Conservation (phyloP, 2,797 vertebrate species). For the Paratrypauchen microcephalus region DNA sequence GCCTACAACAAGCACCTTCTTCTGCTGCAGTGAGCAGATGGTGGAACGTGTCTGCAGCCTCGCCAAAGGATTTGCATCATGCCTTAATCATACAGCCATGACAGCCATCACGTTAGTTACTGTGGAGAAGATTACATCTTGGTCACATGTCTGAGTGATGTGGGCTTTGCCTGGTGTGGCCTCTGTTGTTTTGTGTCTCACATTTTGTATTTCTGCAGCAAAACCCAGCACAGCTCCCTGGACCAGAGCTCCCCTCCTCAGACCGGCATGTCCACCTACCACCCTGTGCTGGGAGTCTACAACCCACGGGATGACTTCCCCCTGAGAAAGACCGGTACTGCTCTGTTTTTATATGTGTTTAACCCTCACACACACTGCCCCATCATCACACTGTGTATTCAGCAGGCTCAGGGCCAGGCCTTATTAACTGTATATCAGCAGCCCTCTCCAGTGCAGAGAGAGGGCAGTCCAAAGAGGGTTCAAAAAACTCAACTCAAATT, state of each 20-base stretch:
- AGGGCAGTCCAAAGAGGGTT: conserved; percentile 45
- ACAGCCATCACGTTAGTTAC: conserved; percentile 47
- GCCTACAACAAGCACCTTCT: conserved; percentile 52
- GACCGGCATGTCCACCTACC: conserved; percentile 91
- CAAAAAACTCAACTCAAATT: conserved; percentile 14
- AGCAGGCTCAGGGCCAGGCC: conserved; percentile 18
- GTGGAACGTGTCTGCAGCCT: conserved; percentile 48
- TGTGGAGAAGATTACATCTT: conserved; percentile 34
- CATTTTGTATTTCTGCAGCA: conserved; percentile 71
- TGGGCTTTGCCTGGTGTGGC: background rate
- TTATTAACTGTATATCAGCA: conserved; percentile 60
- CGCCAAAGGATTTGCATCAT: conserved; percentile 52
- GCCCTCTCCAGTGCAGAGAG: conserved; percentile 31
- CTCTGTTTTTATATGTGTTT: conserved; percentile 14
- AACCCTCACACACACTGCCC: conserved; percentile 12
- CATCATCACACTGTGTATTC: conserved; percentile 24
- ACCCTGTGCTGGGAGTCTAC: conserved; percentile 94
- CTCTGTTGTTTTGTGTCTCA: conserved; percentile 12
- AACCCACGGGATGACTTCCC: conserved; percentile 98
- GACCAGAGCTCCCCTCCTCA: conserved; percentile 98
- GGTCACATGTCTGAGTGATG: conserved; percentile 18
- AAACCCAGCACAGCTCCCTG: conserved; percentile 97
- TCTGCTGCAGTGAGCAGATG: conserved; percentile 62
- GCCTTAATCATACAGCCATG: conserved; percentile 57
- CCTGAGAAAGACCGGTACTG: conserved; percentile 94